Evolutionary conservation across 1,140 invertebrate species (phyloP).

Genomic region (Procambarus clarkii): DNA sequence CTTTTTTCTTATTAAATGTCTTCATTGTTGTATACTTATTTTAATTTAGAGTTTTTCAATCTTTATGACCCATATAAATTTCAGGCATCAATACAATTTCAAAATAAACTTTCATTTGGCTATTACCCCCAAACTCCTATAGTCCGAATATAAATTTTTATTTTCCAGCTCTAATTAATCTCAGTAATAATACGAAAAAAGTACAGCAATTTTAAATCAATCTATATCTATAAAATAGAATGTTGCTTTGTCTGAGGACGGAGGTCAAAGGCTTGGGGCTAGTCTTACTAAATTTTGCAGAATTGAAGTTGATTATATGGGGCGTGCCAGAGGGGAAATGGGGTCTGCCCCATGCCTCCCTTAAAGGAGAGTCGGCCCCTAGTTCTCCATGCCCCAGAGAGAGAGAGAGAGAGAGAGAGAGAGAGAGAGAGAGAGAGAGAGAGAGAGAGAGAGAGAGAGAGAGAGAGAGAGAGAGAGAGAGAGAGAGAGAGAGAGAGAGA

Average conservation of each 20-base stretch:
- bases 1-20: too few relatives aligned
- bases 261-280: neutral
- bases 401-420: neutral
- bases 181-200: conserved; percentile 3
- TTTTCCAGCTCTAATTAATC: neutral
- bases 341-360: neutral
- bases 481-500: conserved; percentile 10
- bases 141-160: neutral
- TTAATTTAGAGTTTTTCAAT: too few relatives aligned
- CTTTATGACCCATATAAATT: too few relatives aligned
- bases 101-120: too few relatives aligned
- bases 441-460: neutral
- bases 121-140: too few relatives aligned
- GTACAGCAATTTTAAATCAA: neutral
- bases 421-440: neutral
- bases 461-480: neutral
- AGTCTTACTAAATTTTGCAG: neutral
- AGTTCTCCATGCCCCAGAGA: too few relatives aligned
- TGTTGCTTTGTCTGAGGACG: neutral
- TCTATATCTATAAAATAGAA: neutral
- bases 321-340: too few relatives aligned
- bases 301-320: neutral
- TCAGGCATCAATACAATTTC: too few relatives aligned
- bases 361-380: neutral
- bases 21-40: too few relatives aligned